Conservation (phyloP, 1,140 invertebrate genomes). For the Rhyacophila brunnea region DNA sequence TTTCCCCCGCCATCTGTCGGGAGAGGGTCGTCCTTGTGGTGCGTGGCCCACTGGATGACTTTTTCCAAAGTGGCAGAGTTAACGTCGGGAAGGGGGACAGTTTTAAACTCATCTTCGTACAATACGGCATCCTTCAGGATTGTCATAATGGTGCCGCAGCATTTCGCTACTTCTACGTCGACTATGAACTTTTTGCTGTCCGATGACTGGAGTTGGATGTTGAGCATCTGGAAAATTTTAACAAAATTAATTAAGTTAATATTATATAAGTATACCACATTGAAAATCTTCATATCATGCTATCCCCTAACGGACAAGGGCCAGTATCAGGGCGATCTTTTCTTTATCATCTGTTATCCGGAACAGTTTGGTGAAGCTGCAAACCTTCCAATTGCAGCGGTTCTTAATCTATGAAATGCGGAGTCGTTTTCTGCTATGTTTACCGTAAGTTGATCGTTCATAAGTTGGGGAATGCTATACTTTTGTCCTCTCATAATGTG, state of each 20-base stretch:
- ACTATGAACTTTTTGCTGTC: constrained; percentile 97
- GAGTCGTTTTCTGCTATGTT: too few relatives aligned
- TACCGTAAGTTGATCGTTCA: too few relatives aligned
- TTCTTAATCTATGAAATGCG: too few relatives aligned
- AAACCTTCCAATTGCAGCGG: too few relatives aligned
- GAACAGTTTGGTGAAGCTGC: too few relatives aligned
- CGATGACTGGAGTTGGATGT: constrained; percentile 90
- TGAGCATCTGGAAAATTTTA: constrained; percentile 69
- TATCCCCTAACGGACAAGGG: too few relatives aligned
- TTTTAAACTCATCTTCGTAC: constrained; percentile 93
- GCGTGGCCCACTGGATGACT: constrained; percentile 93
- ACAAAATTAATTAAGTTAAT: not conserved
- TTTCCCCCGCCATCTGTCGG: constrained; percentile 98
- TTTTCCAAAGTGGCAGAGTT: constrained; percentile 97
- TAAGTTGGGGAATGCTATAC: too few relatives aligned
- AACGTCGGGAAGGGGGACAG: constrained; percentile 97
- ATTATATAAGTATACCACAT: too few relatives aligned
- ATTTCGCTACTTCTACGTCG: constrained; percentile 97
- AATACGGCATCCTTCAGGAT: constrained; percentile 97
- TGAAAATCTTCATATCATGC: too few relatives aligned
- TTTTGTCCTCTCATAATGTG: too few relatives aligned
- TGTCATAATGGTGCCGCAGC: constrained; percentile 95
- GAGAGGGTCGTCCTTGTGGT: constrained; percentile 95
- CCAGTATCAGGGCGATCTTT: too few relatives aligned
- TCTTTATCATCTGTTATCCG: too few relatives aligned